Percentiles rank a stretch among this genome's conserved stretches.
Evolutionary conservation across 2,888 invertebrate species (phyloP).

Genomic region (Drosophila pseudotalamancana): DNA sequence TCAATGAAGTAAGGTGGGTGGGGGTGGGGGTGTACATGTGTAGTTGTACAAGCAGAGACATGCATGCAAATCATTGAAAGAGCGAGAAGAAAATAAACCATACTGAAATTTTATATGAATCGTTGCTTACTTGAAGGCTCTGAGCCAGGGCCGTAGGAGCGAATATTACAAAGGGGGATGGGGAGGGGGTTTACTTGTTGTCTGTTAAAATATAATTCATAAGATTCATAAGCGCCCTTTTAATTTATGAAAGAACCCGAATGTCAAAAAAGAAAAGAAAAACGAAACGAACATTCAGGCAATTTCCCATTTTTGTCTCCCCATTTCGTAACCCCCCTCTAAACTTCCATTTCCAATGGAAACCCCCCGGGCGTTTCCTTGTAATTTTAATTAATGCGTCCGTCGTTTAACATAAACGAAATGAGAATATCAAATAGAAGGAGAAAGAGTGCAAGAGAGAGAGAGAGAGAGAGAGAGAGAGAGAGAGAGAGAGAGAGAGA

Average conservation of each 20-base stretch:
- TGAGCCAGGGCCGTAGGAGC: not conserved
- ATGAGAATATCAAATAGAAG: slow-evolving; percentile 71
- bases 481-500: slow-evolving; percentile 3
- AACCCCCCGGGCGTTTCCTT: slow-evolving; percentile 52
- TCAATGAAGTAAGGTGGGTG: no score
- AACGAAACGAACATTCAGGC: not conserved
- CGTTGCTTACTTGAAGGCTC: slow-evolving; percentile 54
- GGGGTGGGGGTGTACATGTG: slow-evolving; percentile 13
- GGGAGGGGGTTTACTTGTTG: slow-evolving; percentile 2
- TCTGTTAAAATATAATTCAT: slow-evolving; percentile 65
- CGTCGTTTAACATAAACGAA: slow-evolving; percentile 63
- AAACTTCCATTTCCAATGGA: slow-evolving; percentile 3
- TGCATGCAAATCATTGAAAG: slow-evolving; percentile 75
- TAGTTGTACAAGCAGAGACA: slow-evolving; percentile 70
- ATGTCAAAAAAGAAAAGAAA: not conserved
- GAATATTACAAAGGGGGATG: no score
- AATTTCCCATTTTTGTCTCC: not conserved
- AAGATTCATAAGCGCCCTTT: slow-evolving; percentile 78
- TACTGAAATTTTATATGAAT: slow-evolving; percentile 62
- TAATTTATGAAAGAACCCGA: slow-evolving; percentile 67
- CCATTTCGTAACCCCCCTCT: not conserved
- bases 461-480: slow-evolving; percentile 11
- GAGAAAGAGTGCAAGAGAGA: slow-evolving; percentile 14
- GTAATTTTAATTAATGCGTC: slow-evolving; percentile 75
- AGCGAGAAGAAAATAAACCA: no score